Evolutionary conservation across 2,113 vertebrate species (phyloP), one percentile per base, ranked within the genome.

Genomic region (Stigmatopora argus): DNA sequence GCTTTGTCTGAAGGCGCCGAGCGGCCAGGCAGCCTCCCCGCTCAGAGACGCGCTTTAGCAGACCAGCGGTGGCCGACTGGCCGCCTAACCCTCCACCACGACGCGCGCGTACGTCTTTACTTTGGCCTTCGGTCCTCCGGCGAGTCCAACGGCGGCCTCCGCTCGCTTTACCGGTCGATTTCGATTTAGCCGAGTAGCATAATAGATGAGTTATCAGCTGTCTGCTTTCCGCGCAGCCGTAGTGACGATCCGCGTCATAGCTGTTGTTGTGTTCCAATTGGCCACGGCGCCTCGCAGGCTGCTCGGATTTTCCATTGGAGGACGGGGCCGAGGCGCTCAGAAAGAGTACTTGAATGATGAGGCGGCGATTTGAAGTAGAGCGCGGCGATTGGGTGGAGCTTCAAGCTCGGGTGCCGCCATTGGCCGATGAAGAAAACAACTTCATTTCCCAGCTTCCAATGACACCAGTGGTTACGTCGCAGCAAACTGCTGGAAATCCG

Each of bases 141-240:
- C 85, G 78, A 89, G 89, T 93, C 91, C 93, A 71, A 90, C 89
- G 85, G 87, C 88, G 91, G 85, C 88, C 89, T 89, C 88, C 90
- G 85, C 79, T 85, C 73, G 82, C 89, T 85, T 90, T 92, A 90
- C 91, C 86, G 84, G 80, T 80, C 85, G 90, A 83, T 92, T 92
- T 93, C 92, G 92, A 93, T 93, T 92, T 92, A 92, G 90, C 94
- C 86, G 88, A 92, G 93, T 92, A 94, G 93, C 92, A 94, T 93
- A 94, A 94, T 91, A 96, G 93, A 94, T 90, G 93, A 93, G 92
- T 92, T 92, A 88, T 89, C 84, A 88, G 89, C 81, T 90, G 86
- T 91, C 75, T 71, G 63, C 65, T 48, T 76, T 82, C 15, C 89
- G 93, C 95, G 83, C 94, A 92, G 87, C 94, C 95, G 94, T 93